These are phyloP conservation scores for Lagopus leucura DNA, from an alignment of 2,113 vertebrate genomes.

Conservation along the genomic window DNA sequence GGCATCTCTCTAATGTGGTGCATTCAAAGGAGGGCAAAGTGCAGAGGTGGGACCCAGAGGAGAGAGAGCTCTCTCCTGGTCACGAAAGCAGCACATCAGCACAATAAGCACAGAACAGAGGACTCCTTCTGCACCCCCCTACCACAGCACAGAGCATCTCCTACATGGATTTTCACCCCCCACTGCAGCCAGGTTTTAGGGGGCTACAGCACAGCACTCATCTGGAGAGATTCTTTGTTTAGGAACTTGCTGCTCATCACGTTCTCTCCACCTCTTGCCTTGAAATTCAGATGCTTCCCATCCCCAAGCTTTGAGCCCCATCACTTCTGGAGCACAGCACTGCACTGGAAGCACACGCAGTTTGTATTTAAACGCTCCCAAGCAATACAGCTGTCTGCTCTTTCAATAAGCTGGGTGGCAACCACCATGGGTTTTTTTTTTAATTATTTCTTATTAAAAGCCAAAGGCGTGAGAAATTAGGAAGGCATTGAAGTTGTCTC, in stretches of 20 bases:
- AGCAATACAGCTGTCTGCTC: neutral
- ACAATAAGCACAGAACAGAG: neutral
- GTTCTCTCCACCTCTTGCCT: neutral
- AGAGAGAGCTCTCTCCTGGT: rapidly evolving
- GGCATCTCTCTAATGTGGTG: neutral
- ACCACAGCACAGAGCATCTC: neutral
- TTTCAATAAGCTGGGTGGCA: neutral
- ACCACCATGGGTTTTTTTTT: neutral
- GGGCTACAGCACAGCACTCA: neutral
- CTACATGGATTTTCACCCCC: neutral
- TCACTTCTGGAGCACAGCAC: neutral
- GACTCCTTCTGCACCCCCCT: neutral
- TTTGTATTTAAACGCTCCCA: neutral
- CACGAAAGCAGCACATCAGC: neutral
- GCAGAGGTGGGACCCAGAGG: neutral
- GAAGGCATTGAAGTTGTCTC: neutral
- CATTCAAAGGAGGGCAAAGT: neutral
- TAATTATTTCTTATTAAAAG: neutral
- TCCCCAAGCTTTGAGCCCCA: neutral
- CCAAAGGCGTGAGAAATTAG: neutral
- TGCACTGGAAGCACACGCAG: rapidly evolving
- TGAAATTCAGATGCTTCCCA: neutral
- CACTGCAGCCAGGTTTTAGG: neutral
- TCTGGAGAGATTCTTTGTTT: neutral
- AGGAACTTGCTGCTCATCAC: neutral